Percentiles rank a stretch among this genome's conserved stretches.
phyloP scores from a whole-genome alignment of 2,797 vertebrate species.

The Oophaga sylvatica region DNA sequence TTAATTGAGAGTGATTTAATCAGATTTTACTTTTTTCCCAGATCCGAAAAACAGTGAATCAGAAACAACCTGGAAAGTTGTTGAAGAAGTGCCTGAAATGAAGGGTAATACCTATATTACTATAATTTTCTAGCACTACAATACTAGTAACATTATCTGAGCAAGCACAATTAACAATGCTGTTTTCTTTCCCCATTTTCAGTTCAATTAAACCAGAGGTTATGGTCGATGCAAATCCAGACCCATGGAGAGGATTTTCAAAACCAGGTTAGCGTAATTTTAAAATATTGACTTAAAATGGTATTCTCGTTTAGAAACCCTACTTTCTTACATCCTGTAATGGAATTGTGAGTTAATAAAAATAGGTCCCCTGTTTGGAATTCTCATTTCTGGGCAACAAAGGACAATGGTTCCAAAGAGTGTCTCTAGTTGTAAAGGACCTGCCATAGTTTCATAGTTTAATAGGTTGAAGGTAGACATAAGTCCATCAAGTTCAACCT shows the following conservation, averaged over 20 bases:
- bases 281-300: not conserved
- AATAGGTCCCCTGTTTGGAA: not conserved
- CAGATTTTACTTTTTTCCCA: conserved; percentile 16
- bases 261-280: conserved; percentile 79
- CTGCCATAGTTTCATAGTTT: not conserved
- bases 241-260: conserved; percentile 81
- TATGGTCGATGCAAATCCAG: conserved; percentile 67
- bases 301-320: not conserved
- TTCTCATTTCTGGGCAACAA: not conserved
- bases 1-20: not conserved
- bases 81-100: conserved; percentile 19
- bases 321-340: not conserved
- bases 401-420: not conserved
- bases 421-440: not conserved
- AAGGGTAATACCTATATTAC: conserved; percentile 3
- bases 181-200: not conserved
- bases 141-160: not conserved
- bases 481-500: too few relatives aligned
- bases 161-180: not conserved
- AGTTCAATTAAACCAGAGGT: conserved; percentile 39
- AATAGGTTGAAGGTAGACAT: not conserved
- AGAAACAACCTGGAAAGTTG: conserved; percentile 19
- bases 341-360: not conserved
- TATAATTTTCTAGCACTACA: not conserved
- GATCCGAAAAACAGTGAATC: conserved; percentile 53